Base-by-base conservation (phyloP, 2,888 invertebrate genomes). In the Oscheius onirici region DNA sequence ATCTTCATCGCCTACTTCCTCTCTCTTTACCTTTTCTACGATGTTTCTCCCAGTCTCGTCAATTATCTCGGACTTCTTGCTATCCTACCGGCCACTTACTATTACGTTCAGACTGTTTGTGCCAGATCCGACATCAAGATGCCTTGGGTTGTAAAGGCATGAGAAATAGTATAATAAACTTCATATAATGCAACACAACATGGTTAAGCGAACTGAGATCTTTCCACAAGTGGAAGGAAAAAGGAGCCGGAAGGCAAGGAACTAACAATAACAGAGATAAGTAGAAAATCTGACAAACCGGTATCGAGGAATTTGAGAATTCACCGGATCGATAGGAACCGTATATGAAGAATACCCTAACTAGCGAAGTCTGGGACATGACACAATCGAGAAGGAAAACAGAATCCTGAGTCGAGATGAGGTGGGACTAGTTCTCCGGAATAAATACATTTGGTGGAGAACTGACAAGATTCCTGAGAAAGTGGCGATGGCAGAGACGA, bases 1-100 rank as follows among this genome's bases (percentile, higher is more conserved):
- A 77, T 80, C 10, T 77, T 84, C 71, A 61, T 84, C 55, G 85
- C 84, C 11, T 87, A 83, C 58, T 77, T 73, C 46, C 71, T 81
- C 10, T 81, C 84, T 13, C 69, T 85, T 34, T 83, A 83, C 49
- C 76, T 84, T 26, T 86, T 87, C 75, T 85, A 85, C 72, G 86
- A 86, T 61, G 76, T 83, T 15, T 76, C 73, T 11, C 82, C 83
- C 5, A 76, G 76, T 51, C 28, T 80, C 28, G 58, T 77, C 66
- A 84, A 84, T 67, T 80, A 79, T 49, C 46, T 79, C 24, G 82
- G 80, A 69, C 73, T 68, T 22, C 54, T 70, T 69, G 71, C 44
- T 44, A 72, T 71, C 69, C 71, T 63, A 22, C 74, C 65, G 40
- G 73, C 28, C 34, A 65, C 67, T 46, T 72, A 69, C 57, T 72